phyloP scores from a whole-genome alignment of 2,113 vertebrate species.

The Anthoscopus minutus region DNA sequence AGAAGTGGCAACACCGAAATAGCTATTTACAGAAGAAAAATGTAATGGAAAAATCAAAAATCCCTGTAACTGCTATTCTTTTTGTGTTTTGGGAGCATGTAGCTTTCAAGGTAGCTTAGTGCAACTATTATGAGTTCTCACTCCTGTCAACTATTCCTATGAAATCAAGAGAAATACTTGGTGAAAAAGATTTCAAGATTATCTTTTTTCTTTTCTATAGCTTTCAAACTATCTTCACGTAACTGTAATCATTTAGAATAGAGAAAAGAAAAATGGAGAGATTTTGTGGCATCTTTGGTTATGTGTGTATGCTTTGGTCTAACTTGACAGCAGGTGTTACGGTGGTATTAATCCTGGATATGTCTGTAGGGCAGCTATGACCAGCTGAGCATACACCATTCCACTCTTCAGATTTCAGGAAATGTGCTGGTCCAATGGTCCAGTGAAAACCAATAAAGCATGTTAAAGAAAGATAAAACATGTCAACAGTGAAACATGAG shows the following conservation, averaged over 20 bases:
- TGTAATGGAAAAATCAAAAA: conserved; percentile 4
- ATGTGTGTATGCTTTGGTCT: neutral
- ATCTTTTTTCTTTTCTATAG: neutral
- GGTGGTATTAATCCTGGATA: neutral
- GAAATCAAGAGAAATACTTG: neutral
- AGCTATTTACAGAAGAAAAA: conserved; percentile 17
- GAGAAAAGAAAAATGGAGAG: neutral
- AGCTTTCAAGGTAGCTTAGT: neutral
- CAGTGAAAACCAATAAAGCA: neutral
- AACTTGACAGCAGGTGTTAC: neutral
- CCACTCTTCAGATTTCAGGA: neutral
- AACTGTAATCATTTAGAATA: neutral
- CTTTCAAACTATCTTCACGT: neutral
- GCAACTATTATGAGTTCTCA: neutral
- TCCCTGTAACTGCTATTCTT: neutral
- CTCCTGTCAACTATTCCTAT: neutral
- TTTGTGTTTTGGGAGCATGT: neutral
- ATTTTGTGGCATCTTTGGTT: neutral
- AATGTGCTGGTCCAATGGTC: neutral
- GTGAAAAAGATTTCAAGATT: neutral
- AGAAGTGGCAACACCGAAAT: neutral
- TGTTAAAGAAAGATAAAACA: neutral
- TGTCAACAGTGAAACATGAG: neutral
- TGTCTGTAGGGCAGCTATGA: neutral
- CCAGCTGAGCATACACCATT: neutral